Evolutionary conservation across 2,113 vertebrate species (phyloP).

Genomic region (Microcebus griseorufus): DNA sequence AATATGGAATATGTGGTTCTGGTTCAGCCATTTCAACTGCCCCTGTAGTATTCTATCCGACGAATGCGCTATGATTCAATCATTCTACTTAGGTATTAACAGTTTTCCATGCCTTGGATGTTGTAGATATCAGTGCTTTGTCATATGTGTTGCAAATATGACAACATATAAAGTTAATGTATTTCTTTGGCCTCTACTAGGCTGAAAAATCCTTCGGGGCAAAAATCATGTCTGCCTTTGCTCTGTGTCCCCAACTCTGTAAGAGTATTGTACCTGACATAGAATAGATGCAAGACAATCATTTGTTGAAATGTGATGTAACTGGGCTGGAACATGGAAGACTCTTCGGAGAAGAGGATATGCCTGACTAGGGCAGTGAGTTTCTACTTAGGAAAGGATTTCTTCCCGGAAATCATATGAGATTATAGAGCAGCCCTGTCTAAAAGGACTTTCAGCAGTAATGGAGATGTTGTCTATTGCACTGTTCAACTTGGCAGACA

Average conservation of each 20-base stretch:
- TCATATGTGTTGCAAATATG: not conserved
- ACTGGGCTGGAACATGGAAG: not conserved
- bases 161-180: not conserved
- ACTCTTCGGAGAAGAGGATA: not conserved
- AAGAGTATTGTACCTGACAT: fast-evolving
- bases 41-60: not conserved
- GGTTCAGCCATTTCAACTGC: no score
- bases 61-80: fast-evolving
- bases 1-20: not conserved
- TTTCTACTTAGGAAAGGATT: not conserved
- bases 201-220: not conserved
- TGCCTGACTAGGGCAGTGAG: not conserved
- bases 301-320: not conserved
- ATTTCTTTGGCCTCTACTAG: not conserved
- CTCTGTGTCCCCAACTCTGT: not conserved
- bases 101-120: not conserved
- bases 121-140: not conserved
- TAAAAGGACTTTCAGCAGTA: not conserved
- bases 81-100: not conserved
- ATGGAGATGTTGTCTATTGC: not conserved
- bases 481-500: not conserved
- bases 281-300: not conserved
- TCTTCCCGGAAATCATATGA: not conserved
- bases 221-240: not conserved
- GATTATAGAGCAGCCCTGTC: not conserved